Percentiles rank a stretch among this genome's conserved stretches.
Evolutionary conservation across 53 echinoderm and acorn worm species (phyloP).

Genomic region (Apostichopus leukothele): DNA sequence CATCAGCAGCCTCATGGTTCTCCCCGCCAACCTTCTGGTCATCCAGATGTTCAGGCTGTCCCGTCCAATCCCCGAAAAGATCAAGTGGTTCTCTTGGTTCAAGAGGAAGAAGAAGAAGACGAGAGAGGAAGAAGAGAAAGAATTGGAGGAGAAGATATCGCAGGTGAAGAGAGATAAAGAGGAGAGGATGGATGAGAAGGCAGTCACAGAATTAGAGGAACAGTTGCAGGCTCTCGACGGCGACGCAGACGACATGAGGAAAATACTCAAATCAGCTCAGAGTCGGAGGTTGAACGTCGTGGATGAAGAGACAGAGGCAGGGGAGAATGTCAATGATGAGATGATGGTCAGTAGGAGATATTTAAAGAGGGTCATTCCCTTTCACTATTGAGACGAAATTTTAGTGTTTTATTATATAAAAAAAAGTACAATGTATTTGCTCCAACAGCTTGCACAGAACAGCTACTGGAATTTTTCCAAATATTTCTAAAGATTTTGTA

Average conservation of each 20-base stretch:
- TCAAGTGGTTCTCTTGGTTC: not conserved
- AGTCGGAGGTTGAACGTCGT: constrained; percentile 57
- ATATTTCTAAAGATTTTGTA: too few relatives aligned
- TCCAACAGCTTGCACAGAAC: too few relatives aligned
- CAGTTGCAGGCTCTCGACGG: not conserved
- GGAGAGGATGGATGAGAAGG: not conserved
- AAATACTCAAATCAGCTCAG: constrained; percentile 53
- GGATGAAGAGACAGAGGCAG: constrained; percentile 23
- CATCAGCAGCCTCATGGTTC: constrained; percentile 89
- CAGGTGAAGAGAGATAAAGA: constrained; percentile 2
- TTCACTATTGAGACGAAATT: too few relatives aligned
- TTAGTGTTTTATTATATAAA: too few relatives aligned
- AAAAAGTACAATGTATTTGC: too few relatives aligned
- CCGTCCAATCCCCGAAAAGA: constrained; percentile 50
- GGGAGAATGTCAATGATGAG: not conserved
- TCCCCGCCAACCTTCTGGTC: constrained; percentile 75
- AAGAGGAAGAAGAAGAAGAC: not conserved
- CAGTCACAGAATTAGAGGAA: constrained; percentile 29
- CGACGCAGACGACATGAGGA: not conserved
- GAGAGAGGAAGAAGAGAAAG: not conserved
- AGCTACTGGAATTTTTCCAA: too few relatives aligned
- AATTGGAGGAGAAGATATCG: constrained; percentile 3
- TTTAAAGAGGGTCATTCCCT: not conserved
- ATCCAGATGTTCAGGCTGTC: constrained; percentile 83
- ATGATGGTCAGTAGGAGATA: not conserved